Base-by-base conservation (phyloP, 2,797 vertebrate genomes). In the Scolopax rusticola region DNA sequence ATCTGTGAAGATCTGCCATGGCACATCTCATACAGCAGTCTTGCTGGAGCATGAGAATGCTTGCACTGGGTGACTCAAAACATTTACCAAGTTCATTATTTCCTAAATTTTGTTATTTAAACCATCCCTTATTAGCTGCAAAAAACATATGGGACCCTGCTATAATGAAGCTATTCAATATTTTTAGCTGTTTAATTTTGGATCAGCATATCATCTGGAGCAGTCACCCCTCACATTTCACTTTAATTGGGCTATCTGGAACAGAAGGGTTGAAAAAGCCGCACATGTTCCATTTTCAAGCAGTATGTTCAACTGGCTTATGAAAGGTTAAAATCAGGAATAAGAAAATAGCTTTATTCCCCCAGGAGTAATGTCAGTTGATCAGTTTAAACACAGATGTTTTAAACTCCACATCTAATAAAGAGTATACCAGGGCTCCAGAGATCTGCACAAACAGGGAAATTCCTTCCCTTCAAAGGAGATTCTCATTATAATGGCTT, bases 161-260 rank as follows among this genome's bases (percentile, higher is more conserved):
- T 64, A 78, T 84, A 93, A 93, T 83, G 69, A 95, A 97, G 94
- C 76, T 84, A 61, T 65, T 91, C 96, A 88, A 45, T 93, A 88
- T 86, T 91, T 96, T 94, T 84, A 91, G 87, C 73, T 95, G 89
- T 95, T 95, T 95, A 93, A 93, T 87, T 92, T 82, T 86, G 93
- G 82, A 95, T 95, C 93, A 94, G 88, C 41, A 18, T 36, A 79
- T 96, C 85, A 94, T 88, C 91, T 93, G 85, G 83, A 94, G 69
- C 73, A 90, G 86, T 87, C 77, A 67, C 67, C 85, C 67, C 67
- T 94, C 83, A 76, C 74, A 84, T 89, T 95, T 90, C 84, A 76
- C 64, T 93, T 89, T 93, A 90, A 94, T 94, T 84, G 90, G 92
- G 51, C 88, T 90, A 82, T 48, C 86, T 90, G 85, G 41, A 95